These are phyloP conservation scores for Rhabdomys dilectus DNA, from an alignment of 2,113 vertebrate genomes.

Conservation along the genomic window DNA sequence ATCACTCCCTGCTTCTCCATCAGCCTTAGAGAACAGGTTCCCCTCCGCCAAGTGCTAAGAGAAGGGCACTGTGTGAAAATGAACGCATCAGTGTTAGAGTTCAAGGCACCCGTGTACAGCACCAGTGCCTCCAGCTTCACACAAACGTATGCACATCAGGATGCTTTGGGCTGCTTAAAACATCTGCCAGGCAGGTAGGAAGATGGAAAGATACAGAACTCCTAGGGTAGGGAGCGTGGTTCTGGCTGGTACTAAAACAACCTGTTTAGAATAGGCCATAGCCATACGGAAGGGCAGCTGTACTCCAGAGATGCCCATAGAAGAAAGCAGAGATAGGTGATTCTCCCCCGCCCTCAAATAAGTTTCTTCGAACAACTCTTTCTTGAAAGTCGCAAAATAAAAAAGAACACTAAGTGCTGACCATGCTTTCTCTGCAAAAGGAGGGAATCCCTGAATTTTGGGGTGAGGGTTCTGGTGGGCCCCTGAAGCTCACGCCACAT, in stretches of 20 bases:
- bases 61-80: not conserved
- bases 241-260: accelerated
- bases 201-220: not conserved
- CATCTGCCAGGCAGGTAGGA: too few relatives aligned
- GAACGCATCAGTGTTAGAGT: not conserved
- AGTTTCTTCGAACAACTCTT: not conserved
- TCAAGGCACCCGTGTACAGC: not conserved
- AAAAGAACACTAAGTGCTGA: not conserved
- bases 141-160: accelerated
- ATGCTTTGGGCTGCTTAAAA: not conserved
- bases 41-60: not conserved
- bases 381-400: not conserved
- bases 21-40: not conserved
- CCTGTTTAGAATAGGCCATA: not conserved
- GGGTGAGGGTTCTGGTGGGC: not conserved
- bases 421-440: not conserved
- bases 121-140: not conserved
- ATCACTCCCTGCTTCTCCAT: not conserved
- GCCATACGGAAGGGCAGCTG: not conserved
- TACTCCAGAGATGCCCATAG: not conserved
- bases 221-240: not conserved
- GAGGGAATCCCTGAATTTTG: not conserved
- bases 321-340: not conserved
- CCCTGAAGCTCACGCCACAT: not conserved
- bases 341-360: not conserved